Base-by-base conservation (phyloP, 2,797 vertebrate species). In the Discoglossus pictus region DNA sequence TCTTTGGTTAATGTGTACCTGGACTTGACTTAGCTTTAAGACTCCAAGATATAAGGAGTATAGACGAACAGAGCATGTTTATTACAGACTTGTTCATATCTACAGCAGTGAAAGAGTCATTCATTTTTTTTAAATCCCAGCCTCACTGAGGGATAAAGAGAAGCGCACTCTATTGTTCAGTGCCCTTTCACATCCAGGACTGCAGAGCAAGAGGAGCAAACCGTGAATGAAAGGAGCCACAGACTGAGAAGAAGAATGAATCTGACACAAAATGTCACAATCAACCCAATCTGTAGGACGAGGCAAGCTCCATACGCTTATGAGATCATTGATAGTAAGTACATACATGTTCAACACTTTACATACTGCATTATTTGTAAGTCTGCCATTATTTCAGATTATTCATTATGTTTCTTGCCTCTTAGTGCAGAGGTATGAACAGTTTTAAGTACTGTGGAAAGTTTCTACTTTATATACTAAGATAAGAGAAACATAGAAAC, bases 271-370 rank as follows among this genome's bases (percentile, higher is more conserved):
- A 54, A 64, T 59, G 52, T 4, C 7, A 64, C 35, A 24, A 3
- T 56, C 12, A 64, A 64, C 34, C 61, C 68, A 20, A 64, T 64
- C 12, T 71, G 68, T 18, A 17, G 43, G 6, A 43, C 2, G 36
- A 58, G 36, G 25, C 35, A 64, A 47, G 68, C 61, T 13, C 68
- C 68, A 4, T 71, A 58, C 6, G 3, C 68, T 6, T 44, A 56
- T 38, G 43, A 71, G 24, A 52, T 71, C 54, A 17, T 71, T 8
- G 10, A 71, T 36, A 40, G 68, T 71, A 64, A 71, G 68, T 71
- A 15, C 12, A 51, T 31, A 16, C 2, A 31, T 2, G 25, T 31
- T 17, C 2, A 8, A 17, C 24, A 8, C 24, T 43, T 13, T 16
- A 27, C 17, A 20, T 18, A 54, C 34, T 12, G 39, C 8, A 31